phyloP scores from a whole-genome alignment of 2,888 invertebrate species.

The Branchipolynoe longqiensis region DNA sequence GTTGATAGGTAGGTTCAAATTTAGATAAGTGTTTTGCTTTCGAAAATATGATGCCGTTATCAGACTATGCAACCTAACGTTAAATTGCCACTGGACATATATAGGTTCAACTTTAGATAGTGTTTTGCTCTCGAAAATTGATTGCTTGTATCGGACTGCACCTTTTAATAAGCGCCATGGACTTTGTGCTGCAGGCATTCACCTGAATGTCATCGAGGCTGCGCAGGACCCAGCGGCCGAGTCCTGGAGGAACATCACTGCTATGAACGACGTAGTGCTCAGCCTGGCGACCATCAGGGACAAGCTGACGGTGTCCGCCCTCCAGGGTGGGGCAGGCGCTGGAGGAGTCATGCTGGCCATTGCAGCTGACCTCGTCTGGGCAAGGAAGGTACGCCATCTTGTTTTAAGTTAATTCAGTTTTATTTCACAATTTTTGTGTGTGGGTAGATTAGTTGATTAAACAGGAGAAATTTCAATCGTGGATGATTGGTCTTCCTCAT shows the following conservation, averaged over 20 bases:
- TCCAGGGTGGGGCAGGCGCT: slow-evolving; percentile 32
- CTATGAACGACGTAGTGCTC: slow-evolving; percentile 8
- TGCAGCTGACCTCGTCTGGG: slow-evolving; percentile 39
- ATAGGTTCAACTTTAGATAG: too few relatives aligned
- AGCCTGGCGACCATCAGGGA: background rate
- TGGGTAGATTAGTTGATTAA: too few relatives aligned
- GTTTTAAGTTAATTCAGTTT: too few relatives aligned
- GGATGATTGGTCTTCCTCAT: too few relatives aligned
- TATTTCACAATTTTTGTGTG: too few relatives aligned
- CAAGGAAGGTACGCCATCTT: slow-evolving; percentile 27
- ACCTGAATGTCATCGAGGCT: slow-evolving; percentile 26
- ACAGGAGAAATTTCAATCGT: too few relatives aligned
- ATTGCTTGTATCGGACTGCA: too few relatives aligned
- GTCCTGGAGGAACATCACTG: slow-evolving; percentile 38
- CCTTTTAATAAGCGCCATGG: too few relatives aligned
- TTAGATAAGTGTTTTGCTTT: too few relatives aligned
- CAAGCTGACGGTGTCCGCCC: slow-evolving; percentile 24
- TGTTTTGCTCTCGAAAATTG: too few relatives aligned
- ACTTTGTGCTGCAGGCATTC: background rate
- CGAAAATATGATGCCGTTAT: too few relatives aligned
- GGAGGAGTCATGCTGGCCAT: slow-evolving; percentile 46
- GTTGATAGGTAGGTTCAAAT: too few relatives aligned
- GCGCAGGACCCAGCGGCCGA: background rate
- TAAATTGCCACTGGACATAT: background rate
- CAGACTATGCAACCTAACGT: background rate